Conservation (phyloP, 2,888 invertebrate species). For the Tetropium fuscum region DNA sequence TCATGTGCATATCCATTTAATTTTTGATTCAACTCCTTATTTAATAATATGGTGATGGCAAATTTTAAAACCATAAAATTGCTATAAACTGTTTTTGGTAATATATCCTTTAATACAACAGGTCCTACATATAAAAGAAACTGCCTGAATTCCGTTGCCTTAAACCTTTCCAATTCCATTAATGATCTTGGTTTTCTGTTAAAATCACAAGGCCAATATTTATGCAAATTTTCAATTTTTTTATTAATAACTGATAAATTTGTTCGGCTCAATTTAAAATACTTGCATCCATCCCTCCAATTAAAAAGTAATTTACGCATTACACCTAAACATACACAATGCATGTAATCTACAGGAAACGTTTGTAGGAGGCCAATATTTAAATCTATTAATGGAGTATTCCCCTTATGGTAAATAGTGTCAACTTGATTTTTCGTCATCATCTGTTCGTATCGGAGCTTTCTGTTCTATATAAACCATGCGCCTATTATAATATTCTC, state of each 20-base stretch:
- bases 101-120: background rate
- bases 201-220: background rate
- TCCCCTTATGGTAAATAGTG: background rate
- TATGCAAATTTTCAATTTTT: background rate
- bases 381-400: background rate
- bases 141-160: background rate
- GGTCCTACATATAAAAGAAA: background rate
- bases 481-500: background rate
- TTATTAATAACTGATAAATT: background rate
- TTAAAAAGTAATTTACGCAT: background rate
- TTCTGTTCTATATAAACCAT: background rate
- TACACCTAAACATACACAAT: background rate
- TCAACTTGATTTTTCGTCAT: background rate
- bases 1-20: background rate
- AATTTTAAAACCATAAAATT: background rate
- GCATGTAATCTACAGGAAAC: background rate
- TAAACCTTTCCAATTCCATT: background rate
- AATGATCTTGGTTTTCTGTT: background rate
- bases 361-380: background rate
- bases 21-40: background rate
- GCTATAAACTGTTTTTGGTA: background rate
- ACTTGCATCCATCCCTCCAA: background rate
- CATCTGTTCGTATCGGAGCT: background rate
- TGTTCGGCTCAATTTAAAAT: background rate
- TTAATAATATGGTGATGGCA: background rate